Conservation (phyloP, 2,888 invertebrate species). For the Lumbricus terrestris region DNA sequence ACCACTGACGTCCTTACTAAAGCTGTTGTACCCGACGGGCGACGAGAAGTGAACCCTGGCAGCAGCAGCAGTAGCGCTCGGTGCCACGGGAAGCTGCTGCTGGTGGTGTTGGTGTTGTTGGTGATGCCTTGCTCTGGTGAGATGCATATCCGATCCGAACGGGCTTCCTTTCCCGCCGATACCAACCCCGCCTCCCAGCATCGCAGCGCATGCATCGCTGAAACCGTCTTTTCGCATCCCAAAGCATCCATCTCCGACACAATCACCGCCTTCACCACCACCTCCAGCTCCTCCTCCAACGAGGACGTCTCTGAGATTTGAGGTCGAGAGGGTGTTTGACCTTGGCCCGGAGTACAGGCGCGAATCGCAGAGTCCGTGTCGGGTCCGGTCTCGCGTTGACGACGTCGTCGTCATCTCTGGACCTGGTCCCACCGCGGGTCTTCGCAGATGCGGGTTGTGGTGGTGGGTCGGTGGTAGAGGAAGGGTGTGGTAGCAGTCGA, state of each 20-base stretch:
- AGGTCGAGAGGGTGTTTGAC: not conserved
- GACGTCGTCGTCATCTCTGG: not conserved
- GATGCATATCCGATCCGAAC: not conserved
- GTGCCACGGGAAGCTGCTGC: not conserved
- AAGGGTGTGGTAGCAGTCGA: not conserved
- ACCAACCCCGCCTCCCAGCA: not conserved
- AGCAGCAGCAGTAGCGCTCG: too few species aligned
- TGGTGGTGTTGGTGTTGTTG: not conserved
- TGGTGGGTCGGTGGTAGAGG: not conserved
- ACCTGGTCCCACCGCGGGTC: not conserved
- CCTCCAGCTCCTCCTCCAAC: not conserved
- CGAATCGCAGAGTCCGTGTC: not conserved
- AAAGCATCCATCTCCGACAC: not conserved
- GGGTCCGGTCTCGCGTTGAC: not conserved
- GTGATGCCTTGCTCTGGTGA: not conserved
- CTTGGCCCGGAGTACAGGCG: not conserved
- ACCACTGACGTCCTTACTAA: not conserved
- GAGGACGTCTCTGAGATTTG: not conserved
- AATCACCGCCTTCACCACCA: not conserved
- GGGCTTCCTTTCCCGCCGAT: not conserved
- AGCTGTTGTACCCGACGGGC: not conserved
- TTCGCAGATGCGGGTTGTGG: not conserved
- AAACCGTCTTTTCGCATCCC: not conserved
- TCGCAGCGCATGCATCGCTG: not conserved
- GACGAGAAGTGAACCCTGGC: not conserved